phyloP scores from a whole-genome alignment of 2,113 vertebrate species.

The Brachyistius frenatus region DNA sequence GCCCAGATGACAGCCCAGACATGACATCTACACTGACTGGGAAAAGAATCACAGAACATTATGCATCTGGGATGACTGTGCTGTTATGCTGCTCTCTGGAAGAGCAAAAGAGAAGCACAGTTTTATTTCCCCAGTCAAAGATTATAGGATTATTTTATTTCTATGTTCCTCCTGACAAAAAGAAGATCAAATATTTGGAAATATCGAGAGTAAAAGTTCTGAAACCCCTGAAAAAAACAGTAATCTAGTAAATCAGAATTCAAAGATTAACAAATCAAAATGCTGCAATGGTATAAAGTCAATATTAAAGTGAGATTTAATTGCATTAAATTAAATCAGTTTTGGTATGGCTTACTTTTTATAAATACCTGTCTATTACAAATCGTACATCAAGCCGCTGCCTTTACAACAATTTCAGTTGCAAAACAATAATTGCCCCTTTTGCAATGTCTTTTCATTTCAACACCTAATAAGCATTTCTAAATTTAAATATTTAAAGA shows the following conservation, averaged over 20 bases:
- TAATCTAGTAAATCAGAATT: not conserved
- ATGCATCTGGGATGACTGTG: slow-evolving; percentile 11
- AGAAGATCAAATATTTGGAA: not conserved
- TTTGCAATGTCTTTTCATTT: not conserved
- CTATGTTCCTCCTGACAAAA: not conserved
- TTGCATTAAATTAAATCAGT: not conserved
- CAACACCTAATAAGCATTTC: too few species aligned
- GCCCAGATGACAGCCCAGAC: slow-evolving; percentile 89
- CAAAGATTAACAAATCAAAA: not conserved
- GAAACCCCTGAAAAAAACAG: not conserved
- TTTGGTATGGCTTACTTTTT: not conserved
- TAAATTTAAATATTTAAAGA: too few species aligned
- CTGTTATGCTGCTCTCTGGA: slow-evolving; percentile 2
- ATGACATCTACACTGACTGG: slow-evolving; percentile 84
- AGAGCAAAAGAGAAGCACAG: slow-evolving; percentile 8
- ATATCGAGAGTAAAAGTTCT: not conserved
- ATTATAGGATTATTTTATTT: not conserved
- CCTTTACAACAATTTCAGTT: not conserved
- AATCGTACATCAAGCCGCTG: not conserved
- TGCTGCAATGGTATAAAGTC: not conserved
- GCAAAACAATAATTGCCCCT: not conserved
- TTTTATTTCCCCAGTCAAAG: not conserved
- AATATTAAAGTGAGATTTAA: not conserved
- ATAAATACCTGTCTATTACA: not conserved
- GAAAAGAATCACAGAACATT: slow-evolving; percentile 36